phyloP scores from a whole-genome alignment of 2,888 invertebrate species.

The Ptychoptera contaminata region DNA sequence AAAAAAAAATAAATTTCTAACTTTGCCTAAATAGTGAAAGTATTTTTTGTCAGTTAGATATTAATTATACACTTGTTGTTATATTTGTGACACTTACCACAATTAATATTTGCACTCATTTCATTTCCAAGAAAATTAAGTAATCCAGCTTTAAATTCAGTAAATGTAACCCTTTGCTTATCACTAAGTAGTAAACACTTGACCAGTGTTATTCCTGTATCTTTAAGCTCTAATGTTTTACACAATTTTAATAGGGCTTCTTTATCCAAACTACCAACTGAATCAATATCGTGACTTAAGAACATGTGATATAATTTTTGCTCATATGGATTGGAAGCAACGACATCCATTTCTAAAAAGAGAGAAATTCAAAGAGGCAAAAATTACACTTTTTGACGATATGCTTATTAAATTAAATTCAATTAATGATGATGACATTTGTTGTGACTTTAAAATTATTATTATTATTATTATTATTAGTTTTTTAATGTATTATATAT shows the following conservation, averaged over 20 bases:
- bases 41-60: too few species aligned
- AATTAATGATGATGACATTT: too few species aligned
- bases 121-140: constrained; percentile 49
- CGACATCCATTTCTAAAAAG: too few species aligned
- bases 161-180: constrained; percentile 42
- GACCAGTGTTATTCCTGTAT: constrained; percentile 46
- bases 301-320: constrained; percentile 67
- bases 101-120: constrained; percentile 9
- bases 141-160: constrained; percentile 61
- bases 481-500: too few species aligned
- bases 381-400: too few species aligned
- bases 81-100: not conserved
- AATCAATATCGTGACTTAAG: constrained; percentile 58
- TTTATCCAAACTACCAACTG: constrained; percentile 49
- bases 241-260: constrained; percentile 53
- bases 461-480: too few species aligned
- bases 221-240: constrained; percentile 61
- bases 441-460: too few species aligned
- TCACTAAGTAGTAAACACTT: constrained; percentile 36
- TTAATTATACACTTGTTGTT: too few species aligned
- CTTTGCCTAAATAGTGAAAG: too few species aligned
- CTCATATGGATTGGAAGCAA: constrained; percentile 54
- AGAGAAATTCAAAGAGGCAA: too few species aligned
- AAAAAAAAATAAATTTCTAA: too few species aligned
- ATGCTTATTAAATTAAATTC: too few species aligned